Conservation (phyloP, 2,888 invertebrate species). For the Euphydryas editha region DNA sequence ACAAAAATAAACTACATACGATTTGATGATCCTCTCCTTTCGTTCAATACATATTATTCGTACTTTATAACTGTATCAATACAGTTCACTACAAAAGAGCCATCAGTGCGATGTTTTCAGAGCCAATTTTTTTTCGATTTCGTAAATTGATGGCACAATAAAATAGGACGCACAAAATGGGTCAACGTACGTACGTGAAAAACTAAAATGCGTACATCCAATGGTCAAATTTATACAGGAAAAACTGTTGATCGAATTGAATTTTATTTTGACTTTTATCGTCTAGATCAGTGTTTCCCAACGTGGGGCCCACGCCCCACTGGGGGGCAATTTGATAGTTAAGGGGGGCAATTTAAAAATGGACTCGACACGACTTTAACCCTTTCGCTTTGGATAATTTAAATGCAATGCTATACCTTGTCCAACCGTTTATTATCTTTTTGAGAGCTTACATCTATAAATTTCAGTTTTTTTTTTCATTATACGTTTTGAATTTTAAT, state of each 20-base stretch:
- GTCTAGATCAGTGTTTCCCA: background rate
- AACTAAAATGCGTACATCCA: conserved; percentile 32
- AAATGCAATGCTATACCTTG: too few relatives aligned
- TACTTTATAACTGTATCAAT: background rate
- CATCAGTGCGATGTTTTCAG: conserved; percentile 21
- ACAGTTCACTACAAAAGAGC: conserved; percentile 14
- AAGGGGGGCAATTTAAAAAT: too few relatives aligned
- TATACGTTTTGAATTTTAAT: too few relatives aligned
- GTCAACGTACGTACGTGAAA: conserved; percentile 31
- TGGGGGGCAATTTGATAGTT: too few relatives aligned
- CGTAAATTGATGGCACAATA: conserved; percentile 33
- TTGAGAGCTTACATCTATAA: too few relatives aligned
- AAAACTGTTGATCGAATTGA: conserved; percentile 4
- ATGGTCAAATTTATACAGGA: conserved; percentile 13
- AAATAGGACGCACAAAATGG: conserved; percentile 27
- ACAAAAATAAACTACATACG: too few relatives aligned
- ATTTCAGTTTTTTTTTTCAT: too few relatives aligned
- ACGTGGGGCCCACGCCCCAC: too few relatives aligned
- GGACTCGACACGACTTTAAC: too few relatives aligned
- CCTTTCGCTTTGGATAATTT: too few relatives aligned
- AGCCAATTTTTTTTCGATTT: conserved; percentile 36
- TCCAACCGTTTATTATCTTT: too few relatives aligned
- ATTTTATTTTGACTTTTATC: conserved; percentile 2
- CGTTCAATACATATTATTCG: background rate
- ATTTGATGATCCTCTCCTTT: background rate